Evolutionary conservation across 2,113 vertebrate genomes (phyloP).

Genomic region (Tenebrosternarchus preto): DNA sequence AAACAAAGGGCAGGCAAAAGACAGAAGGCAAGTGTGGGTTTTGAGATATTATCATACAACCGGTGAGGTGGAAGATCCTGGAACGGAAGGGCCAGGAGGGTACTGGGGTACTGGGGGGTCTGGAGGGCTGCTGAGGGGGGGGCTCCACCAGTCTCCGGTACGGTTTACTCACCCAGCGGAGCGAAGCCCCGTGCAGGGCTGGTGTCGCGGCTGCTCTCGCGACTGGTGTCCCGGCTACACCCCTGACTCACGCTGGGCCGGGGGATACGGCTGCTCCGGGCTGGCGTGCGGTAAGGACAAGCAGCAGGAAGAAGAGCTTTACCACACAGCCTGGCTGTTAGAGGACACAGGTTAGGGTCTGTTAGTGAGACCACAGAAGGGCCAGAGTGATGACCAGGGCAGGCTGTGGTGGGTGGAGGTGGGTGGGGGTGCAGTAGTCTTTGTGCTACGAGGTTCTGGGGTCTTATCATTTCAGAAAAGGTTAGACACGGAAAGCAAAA

Average conservation of each 20-base stretch:
- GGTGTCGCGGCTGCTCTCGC: conserved; percentile 99
- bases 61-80: neutral
- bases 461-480: conserved; percentile 20
- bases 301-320: conserved; percentile 95
- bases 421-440: neutral
- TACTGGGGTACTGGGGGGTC: neutral
- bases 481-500: conserved; percentile 45
- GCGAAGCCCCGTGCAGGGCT: conserved; percentile 97
- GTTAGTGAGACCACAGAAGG: conserved; percentile 38
- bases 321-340: conserved; percentile 86
- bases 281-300: conserved; percentile 96
- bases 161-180: conserved; percentile 94
- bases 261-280: conserved; percentile 99
- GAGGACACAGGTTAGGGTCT: conserved; percentile 71
- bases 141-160: conserved; percentile 62
- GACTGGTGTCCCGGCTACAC: conserved; percentile 99
- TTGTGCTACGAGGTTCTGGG: neutral
- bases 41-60: neutral
- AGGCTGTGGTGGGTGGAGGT: neutral
- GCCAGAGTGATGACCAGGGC: neutral
- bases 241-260: conserved; percentile 99
- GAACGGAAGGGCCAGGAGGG: neutral
- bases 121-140: neutral
- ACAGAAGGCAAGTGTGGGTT: conserved; percentile 41
- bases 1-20: conserved; percentile 60